Evolutionary conservation across 53 echinoderm and acorn worm species (phyloP), one percentile per base, ranked within the genome.

Genomic region (Arbacia lixula): DNA sequence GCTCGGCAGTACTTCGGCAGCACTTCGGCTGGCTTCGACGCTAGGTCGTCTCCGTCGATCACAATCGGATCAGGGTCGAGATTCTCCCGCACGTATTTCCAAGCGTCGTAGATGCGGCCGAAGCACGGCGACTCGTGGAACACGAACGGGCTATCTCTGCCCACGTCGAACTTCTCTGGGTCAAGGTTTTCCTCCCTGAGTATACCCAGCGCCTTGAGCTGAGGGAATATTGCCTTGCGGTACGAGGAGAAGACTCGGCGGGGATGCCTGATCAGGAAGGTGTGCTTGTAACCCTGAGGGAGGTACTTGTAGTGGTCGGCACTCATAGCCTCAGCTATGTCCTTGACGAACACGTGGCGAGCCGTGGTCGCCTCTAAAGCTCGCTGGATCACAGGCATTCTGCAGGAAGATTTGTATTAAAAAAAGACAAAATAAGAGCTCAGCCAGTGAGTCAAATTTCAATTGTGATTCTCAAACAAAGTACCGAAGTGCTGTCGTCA

Each of bases 11-110:
- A 72, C 52, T 46, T 51, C 73, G 49, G 4, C 73, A 72, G n/a
- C 50, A 51, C 36, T 36, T 72, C 52, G 16, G 49, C 32, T 16
- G 73, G 73, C 30, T 72, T 72, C 19, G 27, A 14, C 19, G 50
- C 29, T 30, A 72, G 73, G 34, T 72, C 73, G 52, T 72, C 73
- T 9, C 32, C 73, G 24, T 72, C 73, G 24, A 72, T 72, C 27
- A 72, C 53, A 30, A 72, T 51, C 50, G 73, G 49, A 51, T 72
- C 10, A 29, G 50, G 27, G 16, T 72, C 73, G 11, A 46, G 12
- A 51, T 72, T 72, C 26, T 72, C 73, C 8, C 52, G 29, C 9
- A 72, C 50, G 53, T 72, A 72, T 16, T 50, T 51, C 73, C 73
- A 72, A n/a, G 50, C n/a, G 53, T 72, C 73, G 73, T 72, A 72